Base-by-base conservation (phyloP, 37 sponge, comb jelly and placozoan genomes). In the Mnemiopsis leidyi region DNA sequence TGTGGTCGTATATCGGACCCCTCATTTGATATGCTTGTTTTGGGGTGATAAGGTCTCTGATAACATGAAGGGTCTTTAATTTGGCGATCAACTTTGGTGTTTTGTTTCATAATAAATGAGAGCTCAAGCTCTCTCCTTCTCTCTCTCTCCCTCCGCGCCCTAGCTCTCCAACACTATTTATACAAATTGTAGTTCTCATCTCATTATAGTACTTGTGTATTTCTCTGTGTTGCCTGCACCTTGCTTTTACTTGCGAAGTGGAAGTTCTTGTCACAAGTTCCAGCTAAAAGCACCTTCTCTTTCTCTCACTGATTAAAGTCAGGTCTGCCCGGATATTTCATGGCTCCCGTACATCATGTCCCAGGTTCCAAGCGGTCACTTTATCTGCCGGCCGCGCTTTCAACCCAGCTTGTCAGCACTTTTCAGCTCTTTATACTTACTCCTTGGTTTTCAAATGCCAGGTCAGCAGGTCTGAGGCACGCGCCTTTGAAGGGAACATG, bases 101-200 rank as follows among this genome's bases (percentile, higher is more conserved):
- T 48, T 48, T 48, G 61, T 48, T 48, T 48, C 61, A 48, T 48
- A 48, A 48, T 48, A 48, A 48, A 48, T 48, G 61, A 48, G 61
- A 48, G 13, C 61, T 71, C 75, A 21, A 13, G 13, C 68, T 67
- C 68, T 67, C 68, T 67, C 68, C 20, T 20, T 67, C 68, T 67
- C 68, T 67, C 68, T 67, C 68, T 67, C 68, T 67, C 68, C 20
- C 68, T 67, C 68, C 20, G 20, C 68, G 18, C 68, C 68, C 68
- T 67, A 67, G 7, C 75, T 71, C 75, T 71, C 75, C 75, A 23
- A 71, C 75, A n/a, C 75, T 28, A 67, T 20, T 20, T 67, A 71
- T 71, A 71, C 75, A 18, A 23, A 48, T 5, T 18, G 75, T 28
- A 71, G 75, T 28, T 71, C 75, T 29, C 30, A n/a, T 5, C n/a